These are phyloP conservation scores for Murina feae DNA, from an alignment of 2,113 vertebrate species.

Conservation along the genomic window DNA sequence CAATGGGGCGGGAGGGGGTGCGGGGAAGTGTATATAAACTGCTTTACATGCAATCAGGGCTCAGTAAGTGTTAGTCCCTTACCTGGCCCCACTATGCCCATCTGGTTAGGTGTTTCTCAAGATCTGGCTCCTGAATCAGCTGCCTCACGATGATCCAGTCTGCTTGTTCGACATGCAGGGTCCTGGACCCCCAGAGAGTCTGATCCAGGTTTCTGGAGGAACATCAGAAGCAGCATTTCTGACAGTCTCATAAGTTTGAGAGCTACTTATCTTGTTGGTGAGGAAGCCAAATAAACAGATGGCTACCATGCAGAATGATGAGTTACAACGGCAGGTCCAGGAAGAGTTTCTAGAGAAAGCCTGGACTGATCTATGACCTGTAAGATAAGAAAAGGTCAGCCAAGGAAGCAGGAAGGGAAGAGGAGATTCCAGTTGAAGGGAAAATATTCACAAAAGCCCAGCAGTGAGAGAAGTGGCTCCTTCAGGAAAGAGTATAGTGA, in stretches of 20 bases:
- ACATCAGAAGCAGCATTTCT: background rate
- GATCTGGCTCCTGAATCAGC: background rate
- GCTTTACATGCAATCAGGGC: background rate
- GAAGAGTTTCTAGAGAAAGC: conserved; percentile 9
- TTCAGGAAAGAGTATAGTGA: background rate
- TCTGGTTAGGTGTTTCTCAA: background rate
- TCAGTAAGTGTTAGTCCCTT: background rate
- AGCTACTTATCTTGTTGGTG: background rate
- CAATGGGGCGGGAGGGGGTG: too few relatives aligned
- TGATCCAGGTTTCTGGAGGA: background rate
- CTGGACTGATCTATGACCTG: background rate
- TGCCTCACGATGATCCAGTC: background rate
- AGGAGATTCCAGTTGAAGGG: background rate
- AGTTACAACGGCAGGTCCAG: background rate
- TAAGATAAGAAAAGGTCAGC: background rate
- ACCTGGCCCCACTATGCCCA: background rate
- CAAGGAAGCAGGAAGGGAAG: background rate
- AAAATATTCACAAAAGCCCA: background rate
- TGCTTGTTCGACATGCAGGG: background rate
- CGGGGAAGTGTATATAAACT: background rate
- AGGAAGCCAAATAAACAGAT: background rate
- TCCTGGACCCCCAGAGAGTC: background rate
- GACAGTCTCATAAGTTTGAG: background rate
- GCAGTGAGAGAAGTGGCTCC: background rate
- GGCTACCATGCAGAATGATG: background rate